phyloP scores from a whole-genome alignment of 2,888 invertebrate species.

The Mycalesis mineus region DNA sequence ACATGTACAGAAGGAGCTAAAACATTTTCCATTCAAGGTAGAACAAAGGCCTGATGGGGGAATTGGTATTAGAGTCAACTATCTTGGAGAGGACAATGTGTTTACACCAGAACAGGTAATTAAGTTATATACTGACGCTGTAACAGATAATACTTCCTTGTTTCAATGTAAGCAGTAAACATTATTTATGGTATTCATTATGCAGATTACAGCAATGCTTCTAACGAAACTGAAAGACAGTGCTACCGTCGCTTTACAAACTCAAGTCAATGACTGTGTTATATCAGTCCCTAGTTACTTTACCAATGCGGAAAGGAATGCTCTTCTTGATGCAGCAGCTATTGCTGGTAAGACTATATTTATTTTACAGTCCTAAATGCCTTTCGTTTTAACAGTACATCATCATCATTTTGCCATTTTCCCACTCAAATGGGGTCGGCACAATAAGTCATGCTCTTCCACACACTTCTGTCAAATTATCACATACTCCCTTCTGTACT shows the following conservation, averaged over 20 bases:
- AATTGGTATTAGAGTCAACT: conserved; percentile 92
- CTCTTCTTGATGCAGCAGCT: conserved; percentile 92
- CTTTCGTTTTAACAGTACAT: too few species aligned
- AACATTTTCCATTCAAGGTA: conserved; percentile 87
- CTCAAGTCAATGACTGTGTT: conserved; percentile 95
- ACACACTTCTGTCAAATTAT: too few species aligned
- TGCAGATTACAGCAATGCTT: conserved; percentile 92
- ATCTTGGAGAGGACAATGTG: conserved; percentile 89
- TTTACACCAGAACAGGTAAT: conserved; percentile 92
- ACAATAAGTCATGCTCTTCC: too few species aligned
- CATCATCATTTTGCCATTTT: too few species aligned
- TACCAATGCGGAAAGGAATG: conserved; percentile 95
- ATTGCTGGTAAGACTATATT: conserved; percentile 85
- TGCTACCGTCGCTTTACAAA: conserved; percentile 90
- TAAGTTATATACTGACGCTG: not conserved
- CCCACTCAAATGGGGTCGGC: too few species aligned
- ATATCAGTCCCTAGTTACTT: conserved; percentile 96
- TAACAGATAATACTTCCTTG: not conserved
- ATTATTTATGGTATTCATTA: too few species aligned
- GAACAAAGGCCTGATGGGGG: conserved; percentile 86
- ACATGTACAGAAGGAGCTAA: conserved; percentile 89
- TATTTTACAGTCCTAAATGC: too few species aligned
- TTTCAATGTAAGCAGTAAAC: not conserved
- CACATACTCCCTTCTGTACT: too few species aligned
- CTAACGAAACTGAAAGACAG: conserved; percentile 97